Base-by-base conservation (phyloP, 35 echinoderm and acorn worm species). In the Ophioderma brevispina region DNA sequence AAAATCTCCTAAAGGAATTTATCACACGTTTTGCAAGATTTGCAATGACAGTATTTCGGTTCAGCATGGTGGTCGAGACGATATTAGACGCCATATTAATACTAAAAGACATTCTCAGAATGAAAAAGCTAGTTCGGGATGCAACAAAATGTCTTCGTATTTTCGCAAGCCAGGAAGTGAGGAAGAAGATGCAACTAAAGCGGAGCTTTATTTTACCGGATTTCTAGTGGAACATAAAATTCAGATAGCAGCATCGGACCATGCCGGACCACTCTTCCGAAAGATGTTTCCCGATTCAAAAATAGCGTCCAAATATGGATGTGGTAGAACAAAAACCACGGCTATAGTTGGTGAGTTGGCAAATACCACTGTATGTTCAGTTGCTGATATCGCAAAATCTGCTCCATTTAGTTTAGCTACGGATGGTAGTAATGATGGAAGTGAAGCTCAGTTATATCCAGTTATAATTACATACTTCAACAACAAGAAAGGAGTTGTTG, bases 371-470 rank as follows among this genome's bases (percentile, higher is more conserved):
- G 37, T 80, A 43, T 84, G 0, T 79, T 79, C 79, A 63, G 37
- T 89, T 55, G 46, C 81, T 76, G 37, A 38, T 30, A 39, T 11
- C 13, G 78, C 89, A 80, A 79, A 77, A 78, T 32, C 32, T 14
- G 40, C 78, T 21, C 63, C 78, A 25, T 94, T 50, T 56, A 94
- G 86, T 55, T 42, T 94, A 31, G 91, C 92, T 64, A 94, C 92
- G 40, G 85, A 88, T 77, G 91, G 86, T 31, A 93, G 91, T 43
- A 93, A 35, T 21, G 80, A 81, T 88, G 28, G 40, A 31, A 55
- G 56, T 21, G 35, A 32, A 32, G 75, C 64, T 36, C 88, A 93
- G 33, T 81, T 94, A 33, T 94, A 94, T 42, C 92, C 92, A 17
- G 52, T 94, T 39, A 28, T 94, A 36, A 70, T 94, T 56, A 78